phyloP scores from a whole-genome alignment of 2,797 vertebrate genomes.

The Semaprochilodus insignis region DNA sequence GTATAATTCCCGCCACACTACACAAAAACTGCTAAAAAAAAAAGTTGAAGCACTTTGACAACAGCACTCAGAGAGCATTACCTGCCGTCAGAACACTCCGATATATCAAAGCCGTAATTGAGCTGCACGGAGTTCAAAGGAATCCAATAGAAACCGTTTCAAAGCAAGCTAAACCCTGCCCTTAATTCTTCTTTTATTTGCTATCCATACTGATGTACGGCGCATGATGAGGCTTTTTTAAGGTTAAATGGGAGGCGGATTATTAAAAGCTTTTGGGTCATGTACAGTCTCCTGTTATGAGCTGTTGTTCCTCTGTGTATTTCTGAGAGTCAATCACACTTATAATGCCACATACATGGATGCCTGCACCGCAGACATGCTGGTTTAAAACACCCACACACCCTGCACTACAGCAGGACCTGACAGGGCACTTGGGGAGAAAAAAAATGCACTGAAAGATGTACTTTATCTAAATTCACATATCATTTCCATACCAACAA shows the following conservation, averaged over 20 bases:
- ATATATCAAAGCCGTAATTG: constrained; percentile 62
- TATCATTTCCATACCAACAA: too few species aligned
- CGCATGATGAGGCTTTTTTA: constrained; percentile 34
- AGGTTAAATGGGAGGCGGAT: constrained; percentile 14
- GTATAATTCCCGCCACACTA: constrained; percentile 44
- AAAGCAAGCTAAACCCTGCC: constrained; percentile 57
- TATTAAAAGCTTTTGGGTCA: constrained; percentile 21
- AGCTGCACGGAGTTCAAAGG: constrained; percentile 52
- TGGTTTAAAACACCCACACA: background rate
- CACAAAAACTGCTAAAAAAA: constrained; percentile 37
- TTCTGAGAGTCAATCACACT: background rate
- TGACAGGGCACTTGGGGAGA: too few species aligned
- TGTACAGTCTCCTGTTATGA: constrained; percentile 6
- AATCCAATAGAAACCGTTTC: constrained; percentile 54
- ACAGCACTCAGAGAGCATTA: constrained; percentile 41
- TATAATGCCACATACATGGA: background rate
- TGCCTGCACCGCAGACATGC: background rate
- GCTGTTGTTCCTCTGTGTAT: constrained; percentile 3
- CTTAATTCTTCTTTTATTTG: constrained; percentile 56
- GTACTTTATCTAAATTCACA: too few species aligned
- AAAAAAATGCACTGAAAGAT: too few species aligned
- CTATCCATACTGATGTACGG: constrained; percentile 44
- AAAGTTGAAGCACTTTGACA: constrained; percentile 39
- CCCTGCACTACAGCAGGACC: background rate
- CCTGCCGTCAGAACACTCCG: constrained; percentile 54